These are phyloP conservation scores for Heliconius sara DNA, from an alignment of 2,888 invertebrate species.

Conservation along the genomic window DNA sequence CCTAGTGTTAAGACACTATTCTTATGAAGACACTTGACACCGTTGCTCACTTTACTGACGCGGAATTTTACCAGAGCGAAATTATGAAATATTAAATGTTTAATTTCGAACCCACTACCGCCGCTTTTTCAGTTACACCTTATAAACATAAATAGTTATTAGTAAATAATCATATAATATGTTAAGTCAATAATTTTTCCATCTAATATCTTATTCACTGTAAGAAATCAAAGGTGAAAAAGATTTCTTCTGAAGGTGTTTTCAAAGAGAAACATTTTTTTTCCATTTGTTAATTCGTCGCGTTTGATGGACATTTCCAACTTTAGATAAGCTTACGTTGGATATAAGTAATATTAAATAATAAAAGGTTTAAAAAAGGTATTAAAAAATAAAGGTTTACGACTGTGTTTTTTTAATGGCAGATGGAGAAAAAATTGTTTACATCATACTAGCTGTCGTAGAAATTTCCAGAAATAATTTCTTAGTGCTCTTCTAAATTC, in stretches of 20 bases:
- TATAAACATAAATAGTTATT: neutral
- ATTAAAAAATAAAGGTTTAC: too few species aligned
- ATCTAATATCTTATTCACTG: conserved; percentile 32
- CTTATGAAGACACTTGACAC: too few species aligned
- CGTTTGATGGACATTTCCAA: conserved; percentile 33
- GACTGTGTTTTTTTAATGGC: neutral
- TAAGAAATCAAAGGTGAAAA: conserved; percentile 36
- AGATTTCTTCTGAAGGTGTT: conserved; percentile 34
- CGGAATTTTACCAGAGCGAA: too few species aligned
- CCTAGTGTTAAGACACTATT: too few species aligned
- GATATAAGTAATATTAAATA: conserved; percentile 5
- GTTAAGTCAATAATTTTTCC: conserved; percentile 25
- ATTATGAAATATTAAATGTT: too few species aligned
- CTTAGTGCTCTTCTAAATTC: too few species aligned
- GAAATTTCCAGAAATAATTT: too few species aligned
- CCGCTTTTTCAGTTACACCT: too few species aligned
- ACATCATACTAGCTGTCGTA: too few species aligned
- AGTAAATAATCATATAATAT: conserved; percentile 1
- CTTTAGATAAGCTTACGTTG: conserved; percentile 15
- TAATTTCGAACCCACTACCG: too few species aligned
- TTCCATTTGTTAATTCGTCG: conserved; percentile 37
- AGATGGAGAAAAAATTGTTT: neutral
- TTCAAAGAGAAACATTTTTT: conserved; percentile 33
- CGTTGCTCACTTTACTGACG: too few species aligned
- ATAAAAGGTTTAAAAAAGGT: too few species aligned